A percentile compares a stretch with the other conserved stretches of the same genome.
These are phyloP conservation scores for Eristalis tenax DNA, from an alignment of 2,888 invertebrate species.

Conservation along the genomic window DNA sequence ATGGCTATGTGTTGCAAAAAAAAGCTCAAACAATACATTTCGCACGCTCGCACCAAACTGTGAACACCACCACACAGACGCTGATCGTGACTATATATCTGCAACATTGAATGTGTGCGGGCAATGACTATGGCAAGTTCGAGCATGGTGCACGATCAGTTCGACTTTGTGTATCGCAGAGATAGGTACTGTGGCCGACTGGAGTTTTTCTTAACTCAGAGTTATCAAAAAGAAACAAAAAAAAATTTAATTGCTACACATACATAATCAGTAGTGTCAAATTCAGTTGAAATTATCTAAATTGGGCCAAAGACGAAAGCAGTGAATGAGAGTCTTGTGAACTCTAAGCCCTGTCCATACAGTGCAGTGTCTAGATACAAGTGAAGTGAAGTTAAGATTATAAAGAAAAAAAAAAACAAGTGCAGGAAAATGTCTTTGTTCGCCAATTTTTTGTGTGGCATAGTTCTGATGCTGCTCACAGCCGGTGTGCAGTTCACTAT, in stretches of 20 bases:
- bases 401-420: not conserved
- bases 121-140: conserved; percentile 39
- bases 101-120: conserved; percentile 24
- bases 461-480: conserved; percentile 20
- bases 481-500: conserved; percentile 12
- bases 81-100: conserved; percentile 7
- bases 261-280: conserved; percentile 16
- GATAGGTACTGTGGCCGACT: conserved; percentile 59
- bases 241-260: not conserved
- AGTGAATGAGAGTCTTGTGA: not conserved
- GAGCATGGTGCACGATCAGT: conserved; percentile 62
- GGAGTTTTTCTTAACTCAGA: not conserved
- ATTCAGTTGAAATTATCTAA: conserved; percentile 5
- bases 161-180: conserved; percentile 59
- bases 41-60: not conserved
- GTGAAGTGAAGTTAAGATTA: not conserved
- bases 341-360: conserved; percentile 6
- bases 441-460: conserved; percentile 33
- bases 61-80: not conserved
- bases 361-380: conserved; percentile 68
- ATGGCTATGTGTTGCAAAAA: conserved; percentile 16
- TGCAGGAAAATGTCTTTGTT: conserved; percentile 47
- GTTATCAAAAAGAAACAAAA: conserved; percentile 1
- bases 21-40: conserved; percentile 35
- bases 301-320: not conserved